Evolutionary conservation across 2,888 invertebrate species (phyloP), one percentile per base, ranked within the genome.

Genomic region (Phengaris arion): DNA sequence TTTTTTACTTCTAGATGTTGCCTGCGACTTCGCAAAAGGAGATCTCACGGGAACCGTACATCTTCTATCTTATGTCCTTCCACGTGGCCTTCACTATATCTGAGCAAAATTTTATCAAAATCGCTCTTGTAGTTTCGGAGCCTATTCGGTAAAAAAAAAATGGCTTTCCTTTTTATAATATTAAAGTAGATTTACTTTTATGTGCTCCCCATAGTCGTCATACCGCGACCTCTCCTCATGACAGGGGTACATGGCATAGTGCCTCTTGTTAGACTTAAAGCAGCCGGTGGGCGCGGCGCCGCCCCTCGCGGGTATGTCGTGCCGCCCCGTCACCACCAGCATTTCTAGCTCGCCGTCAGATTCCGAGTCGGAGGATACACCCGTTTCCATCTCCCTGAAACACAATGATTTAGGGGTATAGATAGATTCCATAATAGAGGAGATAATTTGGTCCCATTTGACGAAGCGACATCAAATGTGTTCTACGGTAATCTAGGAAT

Each of bases 181-280:
- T 77, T 77, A 82, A 93, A 0, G 1, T 22, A 22, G 22, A 22
- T 22, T 22, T 35, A 35, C 95, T 94, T 94, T 95, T 76, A 99
- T 97, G 68, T 98, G 95, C 91, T 99, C 99, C 0, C 99, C 99
- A 85, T 99, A 99, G 86, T 99, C 99, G 83, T 99, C 99, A 84
- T 96, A 95, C 86, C 98, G 96, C 51, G 98, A 95, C 85, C 98
- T 96, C 78, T 99, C 98, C 87, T 99, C 99, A 70, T 96, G 95
- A 85, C 96, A 97, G 1, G 99, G 99, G 91, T 97, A 99, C 98
- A 99, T 99, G 0, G 99, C 99, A 88, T 98, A 97, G 82, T 98
- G 97, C 76, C 98, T 97, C 91, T 98, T 75, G 98, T 97, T 80
- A 94, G 95, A 81, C 95, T 95, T 85, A 88, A 93, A 93, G 85